These are phyloP conservation scores for Asobara japonica DNA, from an alignment of 1,140 invertebrate species.

Conservation along the genomic window DNA sequence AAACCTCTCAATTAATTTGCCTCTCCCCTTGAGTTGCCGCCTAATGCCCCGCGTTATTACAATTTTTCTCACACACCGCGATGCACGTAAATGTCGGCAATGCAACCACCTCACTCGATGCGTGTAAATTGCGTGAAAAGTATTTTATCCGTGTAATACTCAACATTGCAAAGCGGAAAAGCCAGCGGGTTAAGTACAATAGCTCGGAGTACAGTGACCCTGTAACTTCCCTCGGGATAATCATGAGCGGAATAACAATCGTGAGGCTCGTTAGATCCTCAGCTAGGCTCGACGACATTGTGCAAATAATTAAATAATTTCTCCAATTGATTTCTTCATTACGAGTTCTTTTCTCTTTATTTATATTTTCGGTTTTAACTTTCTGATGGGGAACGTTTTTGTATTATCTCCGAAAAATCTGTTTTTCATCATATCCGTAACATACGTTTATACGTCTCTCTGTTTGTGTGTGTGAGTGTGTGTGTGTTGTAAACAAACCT, in stretches of 20 bases:
- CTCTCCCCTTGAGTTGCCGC: neutral
- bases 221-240: neutral
- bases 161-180: neutral
- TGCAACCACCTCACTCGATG: neutral
- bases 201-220: neutral
- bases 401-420: too few species aligned
- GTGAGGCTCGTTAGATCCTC: too few species aligned
- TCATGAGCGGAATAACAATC: neutral
- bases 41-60: neutral
- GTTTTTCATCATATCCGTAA: too few species aligned
- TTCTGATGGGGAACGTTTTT: too few species aligned
- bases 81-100: neutral
- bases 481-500: too few species aligned
- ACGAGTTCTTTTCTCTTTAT: too few species aligned
- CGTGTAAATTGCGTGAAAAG: slow-evolving; percentile 1
- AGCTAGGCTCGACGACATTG: too few species aligned
- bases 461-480: too few species aligned
- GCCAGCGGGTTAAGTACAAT: neutral
- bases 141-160: neutral
- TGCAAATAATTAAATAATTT: too few species aligned
- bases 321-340: too few species aligned
- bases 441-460: too few species aligned
- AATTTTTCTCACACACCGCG: slow-evolving; percentile 1
- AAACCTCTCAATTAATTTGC: neutral
- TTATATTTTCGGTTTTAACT: too few species aligned